phyloP scores from a whole-genome alignment of 2,797 vertebrate genomes.

The Loris lydekkerianus region DNA sequence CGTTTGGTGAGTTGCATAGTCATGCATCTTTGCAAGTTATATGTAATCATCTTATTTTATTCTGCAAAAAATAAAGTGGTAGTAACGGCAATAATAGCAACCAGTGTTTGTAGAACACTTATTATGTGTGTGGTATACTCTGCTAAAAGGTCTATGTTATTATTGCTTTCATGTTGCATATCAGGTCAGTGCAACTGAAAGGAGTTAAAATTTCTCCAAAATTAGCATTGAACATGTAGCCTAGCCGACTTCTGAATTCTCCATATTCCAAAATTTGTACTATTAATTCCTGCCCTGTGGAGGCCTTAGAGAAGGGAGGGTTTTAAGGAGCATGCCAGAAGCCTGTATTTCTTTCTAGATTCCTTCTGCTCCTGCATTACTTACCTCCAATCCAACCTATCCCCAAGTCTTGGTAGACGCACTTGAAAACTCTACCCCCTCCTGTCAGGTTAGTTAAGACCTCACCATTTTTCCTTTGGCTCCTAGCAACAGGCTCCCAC shows the following conservation, averaged over 20 bases:
- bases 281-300: neutral
- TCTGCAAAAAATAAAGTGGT: slow-evolving; percentile 6
- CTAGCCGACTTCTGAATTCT: neutral
- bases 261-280: neutral
- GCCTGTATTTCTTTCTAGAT: neutral
- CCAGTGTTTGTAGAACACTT: neutral
- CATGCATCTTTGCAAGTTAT: neutral
- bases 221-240: neutral
- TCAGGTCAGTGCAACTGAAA: slow-evolving; percentile 16
- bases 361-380: neutral
- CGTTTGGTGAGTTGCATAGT: neutral
- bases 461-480: neutral
- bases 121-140: neutral
- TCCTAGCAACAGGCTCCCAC: neutral
- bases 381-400: neutral
- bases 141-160: neutral
- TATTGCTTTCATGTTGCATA: neutral
- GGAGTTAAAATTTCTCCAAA: neutral
- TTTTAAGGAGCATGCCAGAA: neutral
- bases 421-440: neutral
- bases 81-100: neutral
- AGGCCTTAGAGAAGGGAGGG: neutral
- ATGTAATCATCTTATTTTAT: neutral
- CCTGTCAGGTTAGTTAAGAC: neutral
- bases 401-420: neutral